Conservation (phyloP, 2,797 vertebrate species). For the Borostomias antarcticus region DNA sequence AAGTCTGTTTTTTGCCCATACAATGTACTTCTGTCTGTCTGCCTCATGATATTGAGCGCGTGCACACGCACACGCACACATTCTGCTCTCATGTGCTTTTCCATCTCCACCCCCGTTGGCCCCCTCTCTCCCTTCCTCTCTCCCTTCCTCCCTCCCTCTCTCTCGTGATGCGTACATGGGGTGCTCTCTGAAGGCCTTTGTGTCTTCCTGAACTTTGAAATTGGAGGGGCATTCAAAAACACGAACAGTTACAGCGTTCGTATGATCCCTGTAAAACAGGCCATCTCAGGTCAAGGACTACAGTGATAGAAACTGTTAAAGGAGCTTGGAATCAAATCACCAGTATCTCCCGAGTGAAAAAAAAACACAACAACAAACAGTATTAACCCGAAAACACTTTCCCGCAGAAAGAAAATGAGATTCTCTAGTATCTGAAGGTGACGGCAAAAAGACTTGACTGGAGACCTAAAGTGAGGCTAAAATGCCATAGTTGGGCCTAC, state of each 20-base stretch:
- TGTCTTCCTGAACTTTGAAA: constrained; percentile 8
- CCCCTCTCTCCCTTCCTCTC: neutral
- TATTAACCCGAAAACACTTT: neutral
- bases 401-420: too few species aligned
- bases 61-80: neutral
- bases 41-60: neutral
- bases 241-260: neutral
- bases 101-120: neutral
- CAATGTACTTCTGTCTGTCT: neutral
- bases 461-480: too few species aligned
- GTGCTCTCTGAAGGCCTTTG: neutral
- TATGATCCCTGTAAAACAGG: neutral
- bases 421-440: too few species aligned
- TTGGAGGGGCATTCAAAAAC: neutral
- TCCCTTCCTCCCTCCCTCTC: neutral
- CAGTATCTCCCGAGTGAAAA: neutral
- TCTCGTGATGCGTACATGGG: neutral
- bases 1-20: neutral
- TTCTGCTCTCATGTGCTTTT: neutral
- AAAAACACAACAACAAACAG: neutral
- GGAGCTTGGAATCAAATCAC: neutral
- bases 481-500: neutral
- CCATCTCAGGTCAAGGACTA: neutral
- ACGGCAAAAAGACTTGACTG: too few species aligned
- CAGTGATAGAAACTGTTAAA: neutral